Percentiles rank a stretch among this genome's conserved stretches.
Conservation (phyloP, 1,140 invertebrate species). For the Ephestia elutella region DNA sequence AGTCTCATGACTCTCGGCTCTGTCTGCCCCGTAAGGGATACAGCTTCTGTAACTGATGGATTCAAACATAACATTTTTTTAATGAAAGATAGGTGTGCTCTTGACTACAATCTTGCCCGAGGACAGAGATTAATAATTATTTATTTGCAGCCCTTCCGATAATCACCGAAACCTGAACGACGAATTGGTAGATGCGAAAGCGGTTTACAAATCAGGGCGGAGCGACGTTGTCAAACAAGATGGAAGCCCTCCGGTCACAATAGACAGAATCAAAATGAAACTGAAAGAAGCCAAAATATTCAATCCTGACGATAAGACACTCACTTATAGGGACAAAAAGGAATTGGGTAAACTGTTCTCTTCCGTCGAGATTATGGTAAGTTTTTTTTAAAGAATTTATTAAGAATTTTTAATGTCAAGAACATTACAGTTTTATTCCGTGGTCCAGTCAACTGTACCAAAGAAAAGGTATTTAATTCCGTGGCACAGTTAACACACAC, state of each 20-base stretch:
- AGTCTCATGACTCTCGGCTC: no score
- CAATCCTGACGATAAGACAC: constrained; percentile 28
- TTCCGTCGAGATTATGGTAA: constrained; percentile 59
- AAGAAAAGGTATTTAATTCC: no score
- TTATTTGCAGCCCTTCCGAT: constrained; percentile 27
- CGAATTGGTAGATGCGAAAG: constrained; percentile 34
- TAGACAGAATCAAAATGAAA: constrained; percentile 46
- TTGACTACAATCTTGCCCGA: no score
- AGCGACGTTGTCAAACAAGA: constrained; percentile 35
- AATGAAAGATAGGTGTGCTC: no score
- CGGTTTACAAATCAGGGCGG: constrained; percentile 45
- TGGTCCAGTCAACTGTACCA: no score
- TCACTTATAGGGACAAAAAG: constrained; percentile 46
- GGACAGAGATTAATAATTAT: no score
- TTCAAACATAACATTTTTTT: no score
- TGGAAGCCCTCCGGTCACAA: constrained; percentile 30
- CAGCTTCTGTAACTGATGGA: no score
- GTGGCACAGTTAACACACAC: no score
- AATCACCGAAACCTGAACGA: neutral
- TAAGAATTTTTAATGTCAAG: no score
- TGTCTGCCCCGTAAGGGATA: no score
- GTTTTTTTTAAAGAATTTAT: neutral
- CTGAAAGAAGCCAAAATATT: constrained; percentile 50
- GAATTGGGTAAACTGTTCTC: constrained; percentile 51
- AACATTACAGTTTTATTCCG: no score